Conservation (phyloP, 1,140 invertebrate species). For the Pachyrhynchus sulphureomaculatus region DNA sequence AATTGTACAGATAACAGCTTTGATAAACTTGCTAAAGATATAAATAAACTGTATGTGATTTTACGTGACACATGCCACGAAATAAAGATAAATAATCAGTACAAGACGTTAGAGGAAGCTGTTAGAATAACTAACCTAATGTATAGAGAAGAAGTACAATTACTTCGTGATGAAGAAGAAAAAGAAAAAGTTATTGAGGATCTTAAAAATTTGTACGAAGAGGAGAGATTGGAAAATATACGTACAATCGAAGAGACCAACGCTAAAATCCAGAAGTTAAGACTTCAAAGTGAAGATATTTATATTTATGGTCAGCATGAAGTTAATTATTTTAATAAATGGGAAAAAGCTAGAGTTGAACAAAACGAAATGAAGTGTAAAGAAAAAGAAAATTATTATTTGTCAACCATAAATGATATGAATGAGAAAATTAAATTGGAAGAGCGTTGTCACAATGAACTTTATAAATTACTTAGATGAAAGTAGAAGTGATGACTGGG, state of each 20-base stretch:
- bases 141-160: constrained; percentile 23
- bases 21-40: constrained; percentile 31
- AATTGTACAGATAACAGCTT: constrained; percentile 19
- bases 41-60: constrained; percentile 17
- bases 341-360: constrained; percentile 28
- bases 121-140: constrained; percentile 19
- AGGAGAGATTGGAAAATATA: constrained; percentile 28
- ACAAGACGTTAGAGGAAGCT: not conserved
- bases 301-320: constrained; percentile 16
- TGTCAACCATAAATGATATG: constrained; percentile 7
- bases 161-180: constrained; percentile 21
- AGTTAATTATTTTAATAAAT: constrained; percentile 22
- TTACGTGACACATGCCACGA: constrained; percentile 15
- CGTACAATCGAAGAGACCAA: constrained; percentile 32
- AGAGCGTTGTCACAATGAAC: constrained; percentile 24
- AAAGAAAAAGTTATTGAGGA: constrained; percentile 18
- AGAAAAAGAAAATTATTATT: constrained; percentile 17
- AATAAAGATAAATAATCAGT: constrained; percentile 4
- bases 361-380: constrained; percentile 29
- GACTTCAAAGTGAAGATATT: constrained; percentile 28
- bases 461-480: constrained; percentile 26
- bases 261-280: constrained; percentile 29
- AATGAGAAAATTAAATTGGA: constrained; percentile 21
- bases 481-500: constrained; percentile 22
- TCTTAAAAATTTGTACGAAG: constrained; percentile 17